Base-by-base conservation (phyloP, 2,797 vertebrate species). In the Petrocephalus sullivani region DNA sequence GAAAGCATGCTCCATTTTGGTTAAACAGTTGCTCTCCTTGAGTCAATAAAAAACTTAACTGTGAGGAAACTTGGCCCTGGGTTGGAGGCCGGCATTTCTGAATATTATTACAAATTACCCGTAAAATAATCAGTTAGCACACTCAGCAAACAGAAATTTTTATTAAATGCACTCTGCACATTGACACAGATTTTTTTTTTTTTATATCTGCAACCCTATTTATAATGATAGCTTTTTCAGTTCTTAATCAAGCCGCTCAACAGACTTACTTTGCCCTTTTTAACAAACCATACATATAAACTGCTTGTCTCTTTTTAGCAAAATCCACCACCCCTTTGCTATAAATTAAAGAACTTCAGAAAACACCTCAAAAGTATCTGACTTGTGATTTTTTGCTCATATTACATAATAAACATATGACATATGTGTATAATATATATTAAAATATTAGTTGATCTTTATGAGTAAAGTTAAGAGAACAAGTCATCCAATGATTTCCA, bases 1-100 rank as follows among this genome's bases (percentile, higher is more conserved):
- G 37, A 41, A 41, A 78, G 41, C 7, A 5, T 46, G 14, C 46
- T 78, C 37, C 41, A 3, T 78, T 46, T 19, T 7, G 3, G 71
- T 14, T 49, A 78, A 78, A 49, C 71, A 53, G 19, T 49, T 87
- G 19, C 37, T 28, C 56, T 88, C 67, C 46, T 85, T 91, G 92
- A 89, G 90, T 91, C 91, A 92, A 90, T 91, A 89, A 91, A 75
- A 54, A 83, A 10, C 19, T 49, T 58, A 89, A 91, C 87, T 92
- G 91, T 87, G 91, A 90, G 89, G 90, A 89, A 89, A 21, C 28
- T 0, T 58, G 71, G 19, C 12, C 16, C 33, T 12, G 6, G 4
- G 1, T 85, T n/a, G 0, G 16, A 37, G 2, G 7, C 82, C 1
- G 0, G 28, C 19, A 41, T 53, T 88, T 7, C 14, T 67, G 1